phyloP scores from a whole-genome alignment of 2,888 invertebrate species.

The Orchesellides sinensis region DNA sequence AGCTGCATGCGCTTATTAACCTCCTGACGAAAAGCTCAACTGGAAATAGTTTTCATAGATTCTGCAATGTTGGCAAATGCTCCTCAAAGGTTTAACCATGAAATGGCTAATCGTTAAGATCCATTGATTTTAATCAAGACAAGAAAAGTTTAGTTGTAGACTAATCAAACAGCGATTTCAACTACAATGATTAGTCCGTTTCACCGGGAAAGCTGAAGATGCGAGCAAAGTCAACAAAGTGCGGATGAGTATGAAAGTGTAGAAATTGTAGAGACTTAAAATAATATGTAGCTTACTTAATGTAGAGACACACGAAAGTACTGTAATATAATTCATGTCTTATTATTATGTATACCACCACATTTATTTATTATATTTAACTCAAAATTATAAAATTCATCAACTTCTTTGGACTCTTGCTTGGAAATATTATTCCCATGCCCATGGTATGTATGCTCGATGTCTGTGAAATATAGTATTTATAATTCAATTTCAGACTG shows the following conservation, averaged over 20 bases:
- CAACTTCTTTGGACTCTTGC: no score
- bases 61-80: slow-evolving; percentile 49
- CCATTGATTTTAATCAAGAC: no score
- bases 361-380: neutral
- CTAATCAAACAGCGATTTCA: no score
- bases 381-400: neutral
- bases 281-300: slow-evolving; percentile 9
- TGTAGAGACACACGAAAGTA: slow-evolving; percentile 19
- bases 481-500: neutral
- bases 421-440: no score
- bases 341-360: neutral
- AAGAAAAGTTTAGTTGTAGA: no score
- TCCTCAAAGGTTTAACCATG: neutral
- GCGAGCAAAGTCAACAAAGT: slow-evolving; percentile 29
- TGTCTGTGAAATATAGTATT: neutral
- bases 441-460: slow-evolving; percentile 1
- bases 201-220: neutral
- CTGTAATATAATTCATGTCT: slow-evolving; percentile 4
- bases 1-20: slow-evolving; percentile 73
- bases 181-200: neutral
- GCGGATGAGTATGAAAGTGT: slow-evolving; percentile 61
- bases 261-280: slow-evolving; percentile 54
- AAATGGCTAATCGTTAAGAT: neutral
- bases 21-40: slow-evolving; percentile 75
- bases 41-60: slow-evolving; percentile 74